Conservation (phyloP, 2,113 vertebrate species). For the Nothoprocta pentlandii region DNA sequence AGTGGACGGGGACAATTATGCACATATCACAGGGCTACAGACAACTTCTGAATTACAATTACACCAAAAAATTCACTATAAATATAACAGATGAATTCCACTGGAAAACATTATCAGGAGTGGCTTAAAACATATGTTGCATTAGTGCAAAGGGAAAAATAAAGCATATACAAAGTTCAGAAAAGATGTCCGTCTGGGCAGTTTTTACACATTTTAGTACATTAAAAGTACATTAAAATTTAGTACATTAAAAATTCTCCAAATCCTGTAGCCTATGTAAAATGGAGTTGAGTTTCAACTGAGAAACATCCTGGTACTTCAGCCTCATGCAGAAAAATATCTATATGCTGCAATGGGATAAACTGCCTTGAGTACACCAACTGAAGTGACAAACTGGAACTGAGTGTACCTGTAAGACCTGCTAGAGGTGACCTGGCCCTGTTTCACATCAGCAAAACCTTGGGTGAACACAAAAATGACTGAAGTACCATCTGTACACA, state of each 20-base stretch:
- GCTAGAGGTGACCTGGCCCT: not conserved
- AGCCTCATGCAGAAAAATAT: not conserved
- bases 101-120: conserved; percentile 46
- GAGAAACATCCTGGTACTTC: not conserved
- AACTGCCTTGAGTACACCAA: not conserved
- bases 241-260: not conserved
- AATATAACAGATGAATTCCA: conserved; percentile 46
- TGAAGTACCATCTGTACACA: conserved; percentile 1
- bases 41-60: conserved; percentile 66
- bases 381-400: not conserved
- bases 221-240: not conserved
- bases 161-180: conserved; percentile 29
- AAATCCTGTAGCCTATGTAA: not conserved
- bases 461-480: conserved; percentile 8
- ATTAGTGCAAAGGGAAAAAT: not conserved
- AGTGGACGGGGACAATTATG: conserved; percentile 63
- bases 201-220: not conserved
- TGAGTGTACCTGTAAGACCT: not conserved
- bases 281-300: not conserved
- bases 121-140: conserved; percentile 45
- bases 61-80: conserved; percentile 51
- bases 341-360: not conserved
- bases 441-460: not conserved
- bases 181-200: not conserved
- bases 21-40: conserved; percentile 64